Conservation (phyloP, 2,797 vertebrate genomes). For the Gobio occitaniae region DNA sequence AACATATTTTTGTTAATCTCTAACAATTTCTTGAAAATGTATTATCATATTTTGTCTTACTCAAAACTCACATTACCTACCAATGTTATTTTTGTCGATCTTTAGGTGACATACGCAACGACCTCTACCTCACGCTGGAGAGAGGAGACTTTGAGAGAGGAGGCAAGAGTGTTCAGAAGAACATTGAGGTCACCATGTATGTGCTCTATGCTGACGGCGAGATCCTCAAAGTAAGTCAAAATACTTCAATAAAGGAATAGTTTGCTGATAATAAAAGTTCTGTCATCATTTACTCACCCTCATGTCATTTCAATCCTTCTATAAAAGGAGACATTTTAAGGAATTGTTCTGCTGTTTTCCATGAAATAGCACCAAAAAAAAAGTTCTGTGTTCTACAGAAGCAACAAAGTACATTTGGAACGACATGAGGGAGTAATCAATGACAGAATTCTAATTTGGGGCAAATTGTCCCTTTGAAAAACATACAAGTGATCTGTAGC, state of each 20-base stretch:
- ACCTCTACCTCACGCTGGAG: constrained; percentile 95
- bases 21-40: neutral
- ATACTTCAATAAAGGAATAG: neutral
- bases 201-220: constrained; percentile 98
- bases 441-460: neutral
- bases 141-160: constrained; percentile 97
- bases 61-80: neutral
- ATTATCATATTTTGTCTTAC: neutral
- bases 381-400: neutral
- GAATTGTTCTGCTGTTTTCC: neutral
- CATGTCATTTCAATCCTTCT: neutral
- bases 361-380: neutral
- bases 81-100: neutral
- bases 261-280: neutral
- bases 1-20: no score
- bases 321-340: neutral
- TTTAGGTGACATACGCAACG: constrained; percentile 94
- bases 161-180: constrained; percentile 98
- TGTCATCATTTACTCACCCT: neutral
- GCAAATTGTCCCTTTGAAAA: neutral
- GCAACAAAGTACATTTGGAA: no score
- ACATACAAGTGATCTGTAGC: constrained; percentile 4
- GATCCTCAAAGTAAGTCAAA: constrained; percentile 88
- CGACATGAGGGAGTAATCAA: neutral
- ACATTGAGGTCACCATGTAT: constrained; percentile 97